Evolutionary conservation across 2,888 invertebrate genomes (phyloP), one percentile per base, ranked within the genome.

Genomic region (Nezara viridula): DNA sequence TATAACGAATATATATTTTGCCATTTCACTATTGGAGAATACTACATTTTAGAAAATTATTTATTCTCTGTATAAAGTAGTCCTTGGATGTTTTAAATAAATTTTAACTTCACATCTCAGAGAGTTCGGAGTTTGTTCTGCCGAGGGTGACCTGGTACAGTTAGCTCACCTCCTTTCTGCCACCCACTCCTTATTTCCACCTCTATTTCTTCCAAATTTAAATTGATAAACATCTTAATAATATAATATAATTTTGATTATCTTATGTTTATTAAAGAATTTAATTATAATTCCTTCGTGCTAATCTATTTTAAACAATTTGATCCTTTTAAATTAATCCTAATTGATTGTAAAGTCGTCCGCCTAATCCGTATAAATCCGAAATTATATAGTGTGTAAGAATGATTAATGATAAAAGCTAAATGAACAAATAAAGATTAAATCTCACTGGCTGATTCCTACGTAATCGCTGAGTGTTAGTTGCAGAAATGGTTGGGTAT

Each of bases 151-250:
- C 44, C 44, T 81, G 81, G 2, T 77, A 81, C 81, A 47, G 81
- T 81, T 81, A 81, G 14, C 81, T 81, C 81, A 81, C 81, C 81
- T 81, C 81, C 40, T 81, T 81, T 81, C 81, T 44, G 81, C 81
- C 81, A 81, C 81, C 81, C 44, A 81, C 81, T 81, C 81, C 37
- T 37, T 9, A 37, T 37, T 73, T 73, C 27, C 2, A 6, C 24
- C 14, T 44, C 44, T 81, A 16, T 24, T 40, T 73, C 40, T 0
- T 44, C 24, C 81, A 47, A 81, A 81, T 81, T 9, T 24, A 40
- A 24, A 24, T 24, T 24, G 40, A 77, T 77, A 24, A 37, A 77
- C 5, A 9, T 32, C 77, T 40, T 40, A 77, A 21, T 77, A 77
- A 77, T 77, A 27, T 32, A 14, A 5, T 5, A 60, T 60, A 27